Evolutionary conservation across 2,113 vertebrate species (phyloP).

Genomic region (Gymnocephalus cernua): DNA sequence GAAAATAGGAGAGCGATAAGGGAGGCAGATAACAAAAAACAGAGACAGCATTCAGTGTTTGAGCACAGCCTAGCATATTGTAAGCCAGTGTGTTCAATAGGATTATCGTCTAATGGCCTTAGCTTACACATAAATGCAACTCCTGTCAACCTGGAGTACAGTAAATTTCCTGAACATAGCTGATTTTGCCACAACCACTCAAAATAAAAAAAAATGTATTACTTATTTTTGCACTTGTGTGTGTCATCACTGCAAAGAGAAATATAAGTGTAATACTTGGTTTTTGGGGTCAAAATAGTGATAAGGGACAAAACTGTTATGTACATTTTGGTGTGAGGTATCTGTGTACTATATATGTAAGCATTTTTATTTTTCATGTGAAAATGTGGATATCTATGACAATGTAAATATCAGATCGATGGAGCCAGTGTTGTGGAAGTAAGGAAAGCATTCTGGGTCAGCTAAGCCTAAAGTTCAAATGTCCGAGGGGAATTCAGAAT

Average conservation of each 20-base stretch:
- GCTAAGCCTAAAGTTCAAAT: conserved; percentile 32
- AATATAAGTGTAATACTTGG: conserved; percentile 38
- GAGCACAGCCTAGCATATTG: conserved; percentile 54
- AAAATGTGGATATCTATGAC: conserved; percentile 82
- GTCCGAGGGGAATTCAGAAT: conserved; percentile 70
- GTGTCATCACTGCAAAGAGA: conserved; percentile 54
- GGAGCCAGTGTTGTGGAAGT: conserved; percentile 55
- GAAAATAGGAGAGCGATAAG: conserved; percentile 25
- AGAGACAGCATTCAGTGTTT: conserved; percentile 38
- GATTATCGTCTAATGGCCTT: conserved; percentile 71
- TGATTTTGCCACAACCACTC: conserved; percentile 61
- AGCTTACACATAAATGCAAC: conserved; percentile 62
- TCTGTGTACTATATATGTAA: conserved; percentile 81
- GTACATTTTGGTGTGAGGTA: conserved; percentile 82
- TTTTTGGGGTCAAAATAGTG: conserved; percentile 11
- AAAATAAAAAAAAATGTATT: conserved; percentile 60
- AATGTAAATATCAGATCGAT: conserved; percentile 79
- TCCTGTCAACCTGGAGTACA: conserved; percentile 57
- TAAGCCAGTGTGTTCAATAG: conserved; percentile 60
- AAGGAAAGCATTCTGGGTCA: neutral
- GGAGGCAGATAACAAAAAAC: conserved; percentile 26
- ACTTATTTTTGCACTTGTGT: conserved; percentile 77
- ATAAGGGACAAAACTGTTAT: conserved; percentile 63
- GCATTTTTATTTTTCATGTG: conserved; percentile 84
- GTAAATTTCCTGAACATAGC: conserved; percentile 46